These are phyloP conservation scores for Onychomys leucogaster DNA, from an alignment of 2,797 vertebrate genomes.

Conservation along the genomic window DNA sequence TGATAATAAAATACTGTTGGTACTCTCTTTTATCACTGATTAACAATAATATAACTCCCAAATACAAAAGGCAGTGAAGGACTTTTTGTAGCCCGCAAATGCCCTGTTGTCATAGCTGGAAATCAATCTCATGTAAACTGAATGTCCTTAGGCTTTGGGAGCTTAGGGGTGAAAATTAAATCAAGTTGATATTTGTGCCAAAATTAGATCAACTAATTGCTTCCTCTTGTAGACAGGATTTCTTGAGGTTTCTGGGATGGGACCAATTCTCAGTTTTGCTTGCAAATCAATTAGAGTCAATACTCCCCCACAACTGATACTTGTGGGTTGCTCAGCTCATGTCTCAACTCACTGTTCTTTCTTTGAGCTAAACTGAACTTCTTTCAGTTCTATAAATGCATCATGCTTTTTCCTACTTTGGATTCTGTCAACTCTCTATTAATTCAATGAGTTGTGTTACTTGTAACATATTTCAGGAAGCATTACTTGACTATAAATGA, in stretches of 20 bases:
- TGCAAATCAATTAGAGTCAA: not conserved
- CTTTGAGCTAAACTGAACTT: constrained; percentile 21
- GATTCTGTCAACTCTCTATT: not conserved
- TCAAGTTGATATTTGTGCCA: constrained; percentile 44
- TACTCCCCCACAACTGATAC: constrained; percentile 5
- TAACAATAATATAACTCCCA: constrained; percentile 50
- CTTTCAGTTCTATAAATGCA: not conserved
- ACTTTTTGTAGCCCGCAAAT: constrained; percentile 64
- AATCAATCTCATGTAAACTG: constrained; percentile 67
- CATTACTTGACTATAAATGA: not conserved
- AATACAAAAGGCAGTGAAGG: constrained; percentile 25
- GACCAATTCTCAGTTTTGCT: not conserved
- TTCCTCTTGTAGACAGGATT: constrained; percentile 33
- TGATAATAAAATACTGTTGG: not conserved
- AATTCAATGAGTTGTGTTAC: not conserved
- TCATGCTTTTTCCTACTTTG: not conserved
- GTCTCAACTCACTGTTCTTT: not conserved
- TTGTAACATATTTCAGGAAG: constrained; percentile 29
- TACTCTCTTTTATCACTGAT: not conserved
- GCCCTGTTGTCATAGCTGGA: not conserved
- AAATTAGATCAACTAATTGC: constrained; percentile 46
- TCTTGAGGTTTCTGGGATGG: not conserved
- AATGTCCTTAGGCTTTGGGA: constrained; percentile 42
- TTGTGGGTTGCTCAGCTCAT: not conserved
- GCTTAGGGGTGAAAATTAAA: constrained; percentile 50